These are phyloP conservation scores for Gadus macrocephalus DNA, from an alignment of 2,113 vertebrate genomes.

Conservation along the genomic window DNA sequence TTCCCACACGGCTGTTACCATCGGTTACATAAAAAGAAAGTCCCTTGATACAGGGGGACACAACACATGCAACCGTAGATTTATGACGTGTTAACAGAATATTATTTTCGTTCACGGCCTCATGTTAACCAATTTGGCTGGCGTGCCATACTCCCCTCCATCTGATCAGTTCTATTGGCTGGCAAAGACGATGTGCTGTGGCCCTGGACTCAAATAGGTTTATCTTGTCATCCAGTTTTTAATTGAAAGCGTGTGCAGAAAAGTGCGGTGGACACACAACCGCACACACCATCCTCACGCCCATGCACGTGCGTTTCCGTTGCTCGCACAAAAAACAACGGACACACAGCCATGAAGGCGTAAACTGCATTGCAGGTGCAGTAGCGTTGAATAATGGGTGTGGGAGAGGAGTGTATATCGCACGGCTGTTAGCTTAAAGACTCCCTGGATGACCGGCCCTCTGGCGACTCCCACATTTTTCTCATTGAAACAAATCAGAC, in stretches of 20 bases:
- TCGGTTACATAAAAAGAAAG: slow-evolving; percentile 39
- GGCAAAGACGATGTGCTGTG: too few relatives aligned
- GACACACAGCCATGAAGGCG: slow-evolving; percentile 4
- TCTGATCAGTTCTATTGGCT: too few relatives aligned
- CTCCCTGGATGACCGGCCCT: not conserved
- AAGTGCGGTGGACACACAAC: too few relatives aligned
- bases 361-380: slow-evolving; percentile 42
- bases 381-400: slow-evolving; percentile 41
- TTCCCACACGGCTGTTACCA: slow-evolving; percentile 45
- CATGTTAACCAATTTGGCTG: too few relatives aligned
- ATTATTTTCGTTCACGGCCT: too few relatives aligned
- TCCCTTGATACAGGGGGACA: slow-evolving; percentile 18
- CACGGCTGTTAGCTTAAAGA: slow-evolving; percentile 22
- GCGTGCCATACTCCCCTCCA: too few relatives aligned
- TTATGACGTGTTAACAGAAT: too few relatives aligned
- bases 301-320: slow-evolving; percentile 4
- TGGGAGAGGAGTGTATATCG: slow-evolving; percentile 33
- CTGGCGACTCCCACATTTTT: slow-evolving; percentile 4
- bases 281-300: too few relatives aligned
- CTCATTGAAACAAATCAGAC: not conserved
- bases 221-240: too few relatives aligned
- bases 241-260: too few relatives aligned
- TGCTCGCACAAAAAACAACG: slow-evolving; percentile 9
- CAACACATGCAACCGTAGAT: too few relatives aligned
- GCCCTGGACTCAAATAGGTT: too few relatives aligned